phyloP scores from a whole-genome alignment of 2,113 vertebrate species.

The Phyllostomus discolor region DNA sequence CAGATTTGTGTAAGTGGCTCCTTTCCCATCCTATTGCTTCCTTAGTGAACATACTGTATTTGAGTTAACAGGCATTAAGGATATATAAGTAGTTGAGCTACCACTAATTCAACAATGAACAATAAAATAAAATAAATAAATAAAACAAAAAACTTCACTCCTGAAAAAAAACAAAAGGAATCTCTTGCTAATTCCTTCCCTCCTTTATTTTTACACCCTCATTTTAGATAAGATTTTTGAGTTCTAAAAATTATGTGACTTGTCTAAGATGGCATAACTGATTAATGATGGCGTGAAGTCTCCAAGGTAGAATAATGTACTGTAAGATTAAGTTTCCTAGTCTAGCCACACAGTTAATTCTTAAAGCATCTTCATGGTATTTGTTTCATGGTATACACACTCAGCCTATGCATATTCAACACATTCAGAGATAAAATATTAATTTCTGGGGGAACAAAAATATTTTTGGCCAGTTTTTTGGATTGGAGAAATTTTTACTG shows the following conservation, averaged over 20 bases:
- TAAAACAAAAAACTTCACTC: not conserved
- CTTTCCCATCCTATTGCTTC: not conserved
- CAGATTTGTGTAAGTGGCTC: not conserved
- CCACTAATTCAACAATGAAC: not conserved
- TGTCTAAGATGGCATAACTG: not conserved
- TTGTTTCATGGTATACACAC: not conserved
- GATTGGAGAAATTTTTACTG: not conserved
- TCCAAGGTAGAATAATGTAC: not conserved
- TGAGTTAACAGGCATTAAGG: not conserved
- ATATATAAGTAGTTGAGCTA: not conserved
- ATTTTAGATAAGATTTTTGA: not conserved
- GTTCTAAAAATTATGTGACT: slow-evolving; percentile 3
- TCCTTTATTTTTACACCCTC: not conserved
- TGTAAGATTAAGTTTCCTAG: not conserved
- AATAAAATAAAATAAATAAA: not conserved
- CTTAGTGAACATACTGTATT: not conserved
- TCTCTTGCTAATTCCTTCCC: not conserved
- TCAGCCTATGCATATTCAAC: not conserved
- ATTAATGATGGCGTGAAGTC: not conserved
- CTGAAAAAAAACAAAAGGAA: not conserved
- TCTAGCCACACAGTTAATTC: not conserved
- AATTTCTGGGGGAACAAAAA: not conserved
- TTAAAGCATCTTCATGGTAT: not conserved
- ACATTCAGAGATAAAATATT: not conserved
- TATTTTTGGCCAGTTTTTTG: not conserved